These are phyloP conservation scores for Onthophagus sagittarius DNA, from an alignment of 2,888 invertebrate genomes.

Conservation along the genomic window DNA sequence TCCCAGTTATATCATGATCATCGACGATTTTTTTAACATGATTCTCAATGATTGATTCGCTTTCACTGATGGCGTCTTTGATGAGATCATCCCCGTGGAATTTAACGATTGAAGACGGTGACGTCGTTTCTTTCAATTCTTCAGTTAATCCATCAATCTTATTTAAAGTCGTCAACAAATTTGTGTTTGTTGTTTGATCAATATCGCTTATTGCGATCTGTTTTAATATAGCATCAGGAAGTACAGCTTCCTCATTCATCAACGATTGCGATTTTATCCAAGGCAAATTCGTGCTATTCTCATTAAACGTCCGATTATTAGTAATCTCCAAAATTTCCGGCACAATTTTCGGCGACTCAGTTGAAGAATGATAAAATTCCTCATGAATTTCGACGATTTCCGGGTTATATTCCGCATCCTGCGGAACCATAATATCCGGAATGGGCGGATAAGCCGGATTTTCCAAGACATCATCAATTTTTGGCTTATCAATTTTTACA, in stretches of 20 bases:
- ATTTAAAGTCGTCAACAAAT: background rate
- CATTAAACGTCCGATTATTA: slow-evolving; percentile 35
- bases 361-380: slow-evolving; percentile 7
- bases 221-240: slow-evolving; percentile 37
- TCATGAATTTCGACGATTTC: slow-evolving; percentile 15
- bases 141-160: background rate
- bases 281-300: slow-evolving; percentile 34
- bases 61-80: slow-evolving; percentile 25
- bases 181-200: slow-evolving; percentile 22
- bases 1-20: slow-evolving; percentile 17
- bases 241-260: slow-evolving; percentile 33
- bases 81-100: slow-evolving; percentile 17
- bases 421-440: slow-evolving; percentile 50
- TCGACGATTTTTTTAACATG: slow-evolving; percentile 24
- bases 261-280: slow-evolving; percentile 40
- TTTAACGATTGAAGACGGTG: background rate
- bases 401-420: slow-evolving; percentile 27
- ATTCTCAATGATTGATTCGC: slow-evolving; percentile 26
- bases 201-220: slow-evolving; percentile 35
- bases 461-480: slow-evolving; percentile 21
- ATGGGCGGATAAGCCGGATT: slow-evolving; percentile 56
- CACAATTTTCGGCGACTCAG: slow-evolving; percentile 35
- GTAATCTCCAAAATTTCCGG: slow-evolving; percentile 39
- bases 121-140: background rate
- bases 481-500: slow-evolving; percentile 15